These are phyloP conservation scores for Eubasilissa regina DNA, from an alignment of 1,140 invertebrate species.

Conservation along the genomic window DNA sequence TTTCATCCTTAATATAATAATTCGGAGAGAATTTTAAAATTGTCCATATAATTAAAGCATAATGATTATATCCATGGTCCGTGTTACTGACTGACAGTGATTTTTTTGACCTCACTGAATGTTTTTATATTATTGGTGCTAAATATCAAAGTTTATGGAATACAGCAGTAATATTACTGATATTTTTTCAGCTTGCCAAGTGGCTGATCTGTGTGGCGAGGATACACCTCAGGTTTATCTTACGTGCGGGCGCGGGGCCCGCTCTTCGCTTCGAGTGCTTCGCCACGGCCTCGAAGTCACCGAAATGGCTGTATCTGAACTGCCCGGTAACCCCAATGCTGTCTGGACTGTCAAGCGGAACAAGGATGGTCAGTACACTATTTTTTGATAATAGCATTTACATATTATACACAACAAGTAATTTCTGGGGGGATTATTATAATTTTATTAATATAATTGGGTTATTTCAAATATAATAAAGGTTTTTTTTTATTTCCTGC, in stretches of 20 bases:
- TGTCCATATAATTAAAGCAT: not conserved
- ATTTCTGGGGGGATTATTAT: not conserved
- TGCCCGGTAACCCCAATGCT: conserved; percentile 99
- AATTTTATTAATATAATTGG: too few species aligned
- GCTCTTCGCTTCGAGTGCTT: conserved; percentile 93
- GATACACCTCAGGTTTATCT: conserved; percentile 99
- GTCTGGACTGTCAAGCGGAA: conserved; percentile 99
- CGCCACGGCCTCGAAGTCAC: conserved; percentile 98
- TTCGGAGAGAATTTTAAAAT: too few species aligned
- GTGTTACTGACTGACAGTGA: conserved; percentile 58
- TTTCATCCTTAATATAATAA: not conserved
- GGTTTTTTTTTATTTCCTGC: too few species aligned
- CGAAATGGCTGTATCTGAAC: conserved; percentile 99
- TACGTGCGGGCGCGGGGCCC: conserved; percentile 94
- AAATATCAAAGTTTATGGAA: not conserved
- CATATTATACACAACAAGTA: conserved; percentile 53
- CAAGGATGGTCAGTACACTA: conserved; percentile 84
- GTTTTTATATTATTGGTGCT: not conserved
- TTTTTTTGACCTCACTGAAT: conserved; percentile 55
- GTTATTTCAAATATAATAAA: too few species aligned
- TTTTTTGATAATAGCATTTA: conserved; percentile 11
- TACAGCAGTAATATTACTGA: too few species aligned
- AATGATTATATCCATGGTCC: conserved; percentile 59
- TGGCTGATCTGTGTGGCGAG: conserved; percentile 93
- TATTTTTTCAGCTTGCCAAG: conserved; percentile 71